Percentiles rank a stretch among this genome's conserved stretches.
phyloP scores from a whole-genome alignment of 2,797 vertebrate genomes.

The Pantherophis vulpinus region DNA sequence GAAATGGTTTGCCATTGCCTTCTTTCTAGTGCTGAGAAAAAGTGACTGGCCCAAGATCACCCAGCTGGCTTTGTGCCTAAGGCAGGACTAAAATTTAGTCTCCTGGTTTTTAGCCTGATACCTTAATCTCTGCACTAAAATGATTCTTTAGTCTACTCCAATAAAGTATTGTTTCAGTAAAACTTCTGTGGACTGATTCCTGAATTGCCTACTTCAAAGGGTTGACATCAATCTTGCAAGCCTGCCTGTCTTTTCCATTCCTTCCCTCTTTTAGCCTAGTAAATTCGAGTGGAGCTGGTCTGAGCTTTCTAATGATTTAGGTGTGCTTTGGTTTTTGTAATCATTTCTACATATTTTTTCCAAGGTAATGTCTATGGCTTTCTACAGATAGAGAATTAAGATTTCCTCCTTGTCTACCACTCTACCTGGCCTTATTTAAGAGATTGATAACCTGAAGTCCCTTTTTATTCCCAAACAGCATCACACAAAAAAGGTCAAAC shows the following conservation, averaged over 20 bases:
- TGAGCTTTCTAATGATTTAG: neutral
- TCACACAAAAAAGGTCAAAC: neutral
- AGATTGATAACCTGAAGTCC: neutral
- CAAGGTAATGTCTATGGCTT: neutral
- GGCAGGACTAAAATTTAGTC: no score
- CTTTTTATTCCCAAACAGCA: neutral
- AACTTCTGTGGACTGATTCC: neutral
- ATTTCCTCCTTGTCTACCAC: neutral
- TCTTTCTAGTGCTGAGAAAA: no score
- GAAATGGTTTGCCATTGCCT: no score
- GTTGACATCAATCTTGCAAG: neutral
- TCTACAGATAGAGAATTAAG: neutral
- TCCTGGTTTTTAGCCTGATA: no score
- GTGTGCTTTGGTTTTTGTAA: neutral
- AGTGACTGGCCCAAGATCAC: no score
- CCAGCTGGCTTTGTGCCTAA: no score
- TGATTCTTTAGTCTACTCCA: neutral
- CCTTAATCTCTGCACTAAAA: no score
- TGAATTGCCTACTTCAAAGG: neutral
- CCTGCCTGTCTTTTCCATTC: neutral
- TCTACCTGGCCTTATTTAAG: neutral
- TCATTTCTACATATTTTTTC: neutral
- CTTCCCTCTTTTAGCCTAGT: neutral
- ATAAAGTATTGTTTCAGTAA: neutral
- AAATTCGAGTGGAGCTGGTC: neutral